phyloP scores from a whole-genome alignment of 2,113 vertebrate genomes.

The Mionectes macconnelli region DNA sequence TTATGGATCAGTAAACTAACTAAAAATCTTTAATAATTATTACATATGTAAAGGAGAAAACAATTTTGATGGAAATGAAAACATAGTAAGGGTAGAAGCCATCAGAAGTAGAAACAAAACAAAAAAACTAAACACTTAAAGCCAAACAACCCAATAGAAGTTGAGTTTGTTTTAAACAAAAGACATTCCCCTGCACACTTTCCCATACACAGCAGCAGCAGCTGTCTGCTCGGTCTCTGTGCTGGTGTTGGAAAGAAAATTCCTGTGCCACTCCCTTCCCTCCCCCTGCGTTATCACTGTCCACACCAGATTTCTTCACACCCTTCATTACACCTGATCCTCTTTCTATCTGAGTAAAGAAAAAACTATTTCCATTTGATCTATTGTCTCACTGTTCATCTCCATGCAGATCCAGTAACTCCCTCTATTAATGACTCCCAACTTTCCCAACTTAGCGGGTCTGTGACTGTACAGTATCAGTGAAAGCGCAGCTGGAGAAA shows the following conservation, averaged over 20 bases:
- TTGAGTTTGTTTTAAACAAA: constrained; percentile 29
- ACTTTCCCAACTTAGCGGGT: constrained; percentile 52
- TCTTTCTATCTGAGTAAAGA: constrained; percentile 11
- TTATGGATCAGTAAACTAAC: background rate
- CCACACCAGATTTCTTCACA: constrained; percentile 56
- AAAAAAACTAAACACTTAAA: background rate
- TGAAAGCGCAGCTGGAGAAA: constrained; percentile 86
- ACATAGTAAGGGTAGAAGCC: background rate
- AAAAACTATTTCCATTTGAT: constrained; percentile 46
- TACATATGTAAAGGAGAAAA: background rate
- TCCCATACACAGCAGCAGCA: constrained; percentile 4
- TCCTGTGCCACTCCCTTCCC: constrained; percentile 7
- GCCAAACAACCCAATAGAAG: constrained; percentile 15
- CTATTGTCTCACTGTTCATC: constrained; percentile 29
- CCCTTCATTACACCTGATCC: constrained; percentile 41
- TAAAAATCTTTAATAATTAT: background rate
- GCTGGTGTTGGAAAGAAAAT: constrained; percentile 6
- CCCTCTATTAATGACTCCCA: constrained; percentile 44
- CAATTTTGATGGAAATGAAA: background rate
- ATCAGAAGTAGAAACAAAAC: background rate
- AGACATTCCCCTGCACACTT: constrained; percentile 17
- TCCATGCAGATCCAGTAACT: constrained; percentile 57
- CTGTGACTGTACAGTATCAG: constrained; percentile 69
- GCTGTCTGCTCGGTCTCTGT: constrained; percentile 13
- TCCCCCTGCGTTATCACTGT: background rate